Conservation (phyloP, 2,888 invertebrate genomes). For the Pycnomerus fuliginosus region DNA sequence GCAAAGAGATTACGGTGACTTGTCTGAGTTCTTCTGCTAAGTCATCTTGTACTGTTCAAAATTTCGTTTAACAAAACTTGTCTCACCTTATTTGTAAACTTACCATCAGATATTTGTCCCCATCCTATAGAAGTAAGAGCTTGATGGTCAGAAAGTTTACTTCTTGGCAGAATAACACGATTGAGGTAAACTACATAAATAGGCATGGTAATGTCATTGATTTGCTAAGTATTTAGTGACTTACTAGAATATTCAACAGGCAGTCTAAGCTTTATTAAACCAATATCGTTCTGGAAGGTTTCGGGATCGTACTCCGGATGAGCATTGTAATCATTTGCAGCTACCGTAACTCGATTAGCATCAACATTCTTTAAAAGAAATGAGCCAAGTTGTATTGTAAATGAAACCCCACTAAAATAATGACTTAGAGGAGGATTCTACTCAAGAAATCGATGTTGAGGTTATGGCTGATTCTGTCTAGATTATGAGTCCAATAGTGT, state of each 20-base stretch:
- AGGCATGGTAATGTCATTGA: too few species aligned
- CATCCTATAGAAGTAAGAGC: background rate
- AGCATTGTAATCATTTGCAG: background rate
- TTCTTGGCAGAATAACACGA: background rate
- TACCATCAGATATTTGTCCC: constrained; percentile 9
- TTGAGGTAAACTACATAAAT: constrained; percentile 8
- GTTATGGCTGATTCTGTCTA: too few species aligned
- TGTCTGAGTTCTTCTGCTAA: too few species aligned
- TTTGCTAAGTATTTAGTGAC: background rate
- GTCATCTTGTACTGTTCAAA: too few species aligned
- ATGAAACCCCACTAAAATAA: constrained; percentile 6
- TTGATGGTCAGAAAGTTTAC: background rate
- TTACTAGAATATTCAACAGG: constrained; percentile 3
- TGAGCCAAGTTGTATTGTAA: constrained; percentile 6
- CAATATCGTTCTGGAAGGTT: constrained; percentile 2
- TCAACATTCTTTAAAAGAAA: background rate
- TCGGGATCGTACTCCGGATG: constrained; percentile 6
- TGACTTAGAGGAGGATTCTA: too few species aligned
- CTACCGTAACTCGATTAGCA: constrained; percentile 1
- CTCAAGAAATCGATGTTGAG: too few species aligned
- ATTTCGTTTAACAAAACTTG: too few species aligned
- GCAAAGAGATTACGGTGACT: constrained; percentile 1
- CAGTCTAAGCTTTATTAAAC: constrained; percentile 2
- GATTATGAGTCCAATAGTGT: too few species aligned
- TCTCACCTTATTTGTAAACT: too few species aligned